phyloP scores from a whole-genome alignment of 2,113 vertebrate species.

The Xiphophorus hellerii region DNA sequence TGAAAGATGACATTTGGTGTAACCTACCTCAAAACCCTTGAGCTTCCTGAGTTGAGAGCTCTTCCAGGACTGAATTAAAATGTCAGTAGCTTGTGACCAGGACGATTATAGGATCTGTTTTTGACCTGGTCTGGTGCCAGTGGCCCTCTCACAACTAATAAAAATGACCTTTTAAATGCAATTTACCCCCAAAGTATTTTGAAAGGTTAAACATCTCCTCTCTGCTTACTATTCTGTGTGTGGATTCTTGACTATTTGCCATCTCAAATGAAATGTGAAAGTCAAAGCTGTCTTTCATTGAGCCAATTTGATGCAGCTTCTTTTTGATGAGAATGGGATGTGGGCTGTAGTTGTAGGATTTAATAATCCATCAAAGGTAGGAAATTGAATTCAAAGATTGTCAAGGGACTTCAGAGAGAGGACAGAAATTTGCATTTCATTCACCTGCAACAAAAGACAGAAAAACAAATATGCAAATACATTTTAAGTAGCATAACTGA shows the following conservation, averaged over 20 bases:
- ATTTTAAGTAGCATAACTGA: neutral
- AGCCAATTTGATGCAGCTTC: slow-evolving; percentile 19
- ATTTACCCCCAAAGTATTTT: neutral
- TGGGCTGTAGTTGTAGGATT: slow-evolving; percentile 5
- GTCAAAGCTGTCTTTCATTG: slow-evolving; percentile 26
- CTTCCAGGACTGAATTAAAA: slow-evolving; percentile 31
- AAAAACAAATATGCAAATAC: neutral
- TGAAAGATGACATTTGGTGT: slow-evolving; percentile 9
- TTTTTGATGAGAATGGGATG: slow-evolving; percentile 4
- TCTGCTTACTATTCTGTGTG: neutral
- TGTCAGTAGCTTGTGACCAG: slow-evolving; percentile 13
- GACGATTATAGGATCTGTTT: slow-evolving; percentile 2
- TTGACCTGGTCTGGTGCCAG: neutral
- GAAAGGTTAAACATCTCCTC: slow-evolving; percentile 17
- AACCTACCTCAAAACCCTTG: neutral
- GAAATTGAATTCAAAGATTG: slow-evolving; percentile 4
- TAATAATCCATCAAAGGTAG: slow-evolving; percentile 26
- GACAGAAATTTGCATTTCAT: slow-evolving; percentile 4
- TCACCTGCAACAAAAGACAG: neutral
- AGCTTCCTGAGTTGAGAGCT: neutral
- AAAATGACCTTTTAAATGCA: slow-evolving; percentile 27
- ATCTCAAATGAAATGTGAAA: slow-evolving; percentile 20
- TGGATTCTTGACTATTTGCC: slow-evolving; percentile 15
- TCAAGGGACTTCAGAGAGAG: neutral
- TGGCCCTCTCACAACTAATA: slow-evolving; percentile 1